Evolutionary conservation across 2,888 invertebrate genomes (phyloP), one percentile per base, ranked within the genome.

Genomic region (Eugnorisma glareosa): DNA sequence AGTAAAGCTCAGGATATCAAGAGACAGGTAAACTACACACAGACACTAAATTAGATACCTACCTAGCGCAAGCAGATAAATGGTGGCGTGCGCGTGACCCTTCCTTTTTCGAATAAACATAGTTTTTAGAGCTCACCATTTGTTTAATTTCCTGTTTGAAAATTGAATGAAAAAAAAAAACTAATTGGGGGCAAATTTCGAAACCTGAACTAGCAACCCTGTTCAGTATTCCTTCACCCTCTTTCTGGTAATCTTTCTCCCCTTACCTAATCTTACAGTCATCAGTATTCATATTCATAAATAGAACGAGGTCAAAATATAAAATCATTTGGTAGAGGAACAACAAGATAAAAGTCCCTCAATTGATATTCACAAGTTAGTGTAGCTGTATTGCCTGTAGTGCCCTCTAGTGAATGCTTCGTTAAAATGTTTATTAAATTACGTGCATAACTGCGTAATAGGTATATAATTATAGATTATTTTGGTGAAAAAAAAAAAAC

Each of bases 281-380:
- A 63, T 18, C 31, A 1, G n/a, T 18, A 43, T 31, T 45, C 7
- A 35, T 18, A 7, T 8, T 40, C 37, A 24, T 28, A 43, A 43
- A 18, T 31, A 35, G 43, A 72, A 15, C 6, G 10, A 37, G 71
- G 71, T 48, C 37, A 71, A 4, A 4, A 35, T 71, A 1, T 2
- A 45, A 15, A 21, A 28, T 37, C 0, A 37, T 48, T 45, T 68
- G 71, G 2, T 45, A 15, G 15, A 35, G 2, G 10, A 72, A 72
- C 28, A n/a, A n/a, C n/a, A 37, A 48, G 18, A 28, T 15, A 35
- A 3, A 11, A 28, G 45, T 72, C 71, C 7, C 35, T 28, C 21
- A 37, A 72, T 69, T 72, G 69, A 68, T 37, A 73, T 37, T n/a
- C 28, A 69, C 35, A 69, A 21, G 28, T 37, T 63, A 31, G 13